phyloP scores from a whole-genome alignment of 2,888 invertebrate species.

The Pseudeuparius sepicola region DNA sequence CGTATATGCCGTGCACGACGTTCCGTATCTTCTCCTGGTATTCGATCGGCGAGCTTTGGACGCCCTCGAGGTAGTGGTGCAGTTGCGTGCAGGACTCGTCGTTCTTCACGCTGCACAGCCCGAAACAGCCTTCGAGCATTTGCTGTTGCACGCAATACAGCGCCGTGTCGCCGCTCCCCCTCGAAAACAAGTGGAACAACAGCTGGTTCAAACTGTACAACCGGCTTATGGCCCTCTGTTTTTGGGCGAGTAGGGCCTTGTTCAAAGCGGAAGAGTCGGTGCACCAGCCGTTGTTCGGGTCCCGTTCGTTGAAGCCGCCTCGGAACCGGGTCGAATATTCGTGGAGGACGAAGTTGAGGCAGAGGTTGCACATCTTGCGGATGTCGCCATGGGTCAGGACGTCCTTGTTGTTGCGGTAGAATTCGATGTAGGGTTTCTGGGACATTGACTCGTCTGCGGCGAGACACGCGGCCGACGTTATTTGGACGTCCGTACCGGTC shows the following conservation, averaged over 20 bases:
- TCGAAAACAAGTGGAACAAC: constrained; percentile 31
- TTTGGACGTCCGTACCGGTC: constrained; percentile 31
- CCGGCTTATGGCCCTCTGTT: constrained; percentile 31
- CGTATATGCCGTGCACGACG: constrained; percentile 45
- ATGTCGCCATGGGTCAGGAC: constrained; percentile 24
- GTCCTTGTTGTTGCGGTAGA: constrained; percentile 30
- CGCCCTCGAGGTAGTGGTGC: constrained; percentile 48
- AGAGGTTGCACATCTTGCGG: constrained; percentile 29
- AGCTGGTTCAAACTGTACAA: constrained; percentile 35
- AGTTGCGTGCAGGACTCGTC: constrained; percentile 39
- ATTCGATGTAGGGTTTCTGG: constrained; percentile 34
- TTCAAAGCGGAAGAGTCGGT: constrained; percentile 32
- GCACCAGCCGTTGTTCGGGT: constrained; percentile 34
- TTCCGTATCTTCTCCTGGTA: constrained; percentile 44
- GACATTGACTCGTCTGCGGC: constrained; percentile 30
- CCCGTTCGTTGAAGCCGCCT: background rate
- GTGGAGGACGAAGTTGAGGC: constrained; percentile 34
- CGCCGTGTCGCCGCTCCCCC: constrained; percentile 23
- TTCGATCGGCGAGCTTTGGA: constrained; percentile 41
- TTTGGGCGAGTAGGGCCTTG: constrained; percentile 33
- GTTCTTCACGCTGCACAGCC: constrained; percentile 36
- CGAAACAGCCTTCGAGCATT: constrained; percentile 45
- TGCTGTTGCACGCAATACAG: constrained; percentile 42
- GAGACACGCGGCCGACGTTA: constrained; percentile 12
- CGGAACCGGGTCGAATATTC: constrained; percentile 32